These are phyloP conservation scores for Peromyscus melanophrys DNA, from an alignment of 2,797 vertebrate species.

Conservation along the genomic window DNA sequence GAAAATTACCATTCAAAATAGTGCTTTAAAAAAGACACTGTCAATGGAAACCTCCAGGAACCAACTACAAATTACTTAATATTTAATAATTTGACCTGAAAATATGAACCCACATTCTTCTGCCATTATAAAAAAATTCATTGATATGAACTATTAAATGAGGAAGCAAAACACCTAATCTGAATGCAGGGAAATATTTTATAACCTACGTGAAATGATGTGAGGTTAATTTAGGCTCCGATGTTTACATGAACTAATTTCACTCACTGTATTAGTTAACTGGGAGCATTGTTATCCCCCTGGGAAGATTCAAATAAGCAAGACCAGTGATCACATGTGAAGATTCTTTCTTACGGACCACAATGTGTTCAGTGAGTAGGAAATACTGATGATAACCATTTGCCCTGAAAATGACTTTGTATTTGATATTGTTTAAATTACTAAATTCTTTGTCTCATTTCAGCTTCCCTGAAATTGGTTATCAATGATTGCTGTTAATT, in stretches of 20 bases:
- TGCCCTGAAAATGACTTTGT: slow-evolving; percentile 33
- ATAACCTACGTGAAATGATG: neutral
- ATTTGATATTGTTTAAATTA: slow-evolving; percentile 7
- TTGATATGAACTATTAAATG: slow-evolving; percentile 13
- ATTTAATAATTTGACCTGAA: slow-evolving; percentile 70
- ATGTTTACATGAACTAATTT: neutral
- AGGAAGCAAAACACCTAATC: neutral
- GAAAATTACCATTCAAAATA: slow-evolving; percentile 65
- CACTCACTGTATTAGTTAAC: neutral
- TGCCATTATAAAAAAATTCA: neutral
- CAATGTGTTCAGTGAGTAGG: neutral
- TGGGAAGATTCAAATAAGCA: neutral
- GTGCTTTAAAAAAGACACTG: neutral
- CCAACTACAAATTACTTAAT: slow-evolving; percentile 38
- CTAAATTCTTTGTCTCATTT: slow-evolving; percentile 26
- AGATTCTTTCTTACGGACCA: neutral
- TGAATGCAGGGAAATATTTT: neutral
- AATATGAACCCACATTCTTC: slow-evolving; percentile 38
- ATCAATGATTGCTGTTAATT: neutral
- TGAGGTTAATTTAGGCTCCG: neutral
- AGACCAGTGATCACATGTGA: neutral
- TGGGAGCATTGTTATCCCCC: neutral
- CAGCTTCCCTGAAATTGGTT: neutral
- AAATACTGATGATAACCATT: neutral
- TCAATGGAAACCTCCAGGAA: slow-evolving; percentile 42